Evolutionary conservation across 2,113 vertebrate species (phyloP).

Genomic region (Myiagra hebetior): DNA sequence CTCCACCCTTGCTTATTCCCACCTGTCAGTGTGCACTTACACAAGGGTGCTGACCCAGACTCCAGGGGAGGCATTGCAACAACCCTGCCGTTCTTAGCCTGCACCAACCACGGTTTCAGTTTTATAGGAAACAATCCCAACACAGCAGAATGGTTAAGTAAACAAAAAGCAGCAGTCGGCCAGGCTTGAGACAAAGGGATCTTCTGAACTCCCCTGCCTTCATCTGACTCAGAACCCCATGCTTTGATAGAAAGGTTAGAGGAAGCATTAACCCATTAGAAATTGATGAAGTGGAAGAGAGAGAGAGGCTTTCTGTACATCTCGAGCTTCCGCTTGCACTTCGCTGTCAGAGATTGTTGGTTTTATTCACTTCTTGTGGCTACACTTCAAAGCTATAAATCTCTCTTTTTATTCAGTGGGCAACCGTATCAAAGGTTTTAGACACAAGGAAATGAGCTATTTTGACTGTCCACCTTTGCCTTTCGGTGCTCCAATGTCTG

Average conservation of each 20-base stretch:
- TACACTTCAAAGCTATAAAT: background rate
- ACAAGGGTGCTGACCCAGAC: slow-evolving; percentile 57
- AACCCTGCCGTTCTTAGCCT: slow-evolving; percentile 53
- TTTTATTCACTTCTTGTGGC: background rate
- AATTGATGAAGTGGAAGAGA: background rate
- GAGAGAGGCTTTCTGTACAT: background rate
- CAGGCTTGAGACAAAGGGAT: background rate
- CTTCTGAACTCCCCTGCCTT: background rate
- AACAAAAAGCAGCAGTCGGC: background rate
- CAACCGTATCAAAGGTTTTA: background rate
- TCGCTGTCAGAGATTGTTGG: background rate
- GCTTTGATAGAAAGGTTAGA: background rate
- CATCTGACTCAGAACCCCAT: background rate
- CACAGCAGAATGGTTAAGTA: background rate
- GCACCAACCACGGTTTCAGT: slow-evolving; percentile 10
- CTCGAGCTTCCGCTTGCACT: background rate
- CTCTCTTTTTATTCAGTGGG: background rate
- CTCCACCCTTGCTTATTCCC: slow-evolving; percentile 54
- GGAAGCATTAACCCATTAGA: slow-evolving; percentile 15
- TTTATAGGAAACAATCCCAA: slow-evolving; percentile 26
- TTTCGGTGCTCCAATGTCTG: background rate
- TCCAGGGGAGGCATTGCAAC: slow-evolving; percentile 29
- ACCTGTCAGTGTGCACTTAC: slow-evolving; percentile 73
- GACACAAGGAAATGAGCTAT: background rate
- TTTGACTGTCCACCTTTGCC: background rate